A percentile compares a stretch with the other conserved stretches of the same genome.
These are phyloP conservation scores for Cyclophora punctaria DNA, from an alignment of 2,888 invertebrate genomes.

Conservation along the genomic window DNA sequence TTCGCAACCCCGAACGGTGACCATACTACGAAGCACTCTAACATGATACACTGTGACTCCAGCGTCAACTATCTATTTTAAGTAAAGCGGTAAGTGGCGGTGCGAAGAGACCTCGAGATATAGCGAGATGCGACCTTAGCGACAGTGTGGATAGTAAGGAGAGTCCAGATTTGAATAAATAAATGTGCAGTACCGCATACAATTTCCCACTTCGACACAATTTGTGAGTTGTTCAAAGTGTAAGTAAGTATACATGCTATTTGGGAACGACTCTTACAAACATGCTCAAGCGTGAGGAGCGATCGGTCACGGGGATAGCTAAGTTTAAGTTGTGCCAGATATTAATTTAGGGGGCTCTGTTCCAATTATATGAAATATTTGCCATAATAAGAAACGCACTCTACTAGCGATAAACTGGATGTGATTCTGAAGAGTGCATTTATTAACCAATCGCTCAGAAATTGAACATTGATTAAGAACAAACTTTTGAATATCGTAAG, in stretches of 20 bases:
- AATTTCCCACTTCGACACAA: constrained; percentile 50
- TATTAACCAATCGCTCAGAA: too few species aligned
- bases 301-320: constrained; percentile 56
- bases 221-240: constrained; percentile 54
- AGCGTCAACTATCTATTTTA: too few species aligned
- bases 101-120: constrained; percentile 57
- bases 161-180: constrained; percentile 51
- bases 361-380: too few species aligned
- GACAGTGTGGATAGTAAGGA: constrained; percentile 55
- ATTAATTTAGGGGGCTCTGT: too few species aligned
- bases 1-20: constrained; percentile 25
- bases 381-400: too few species aligned
- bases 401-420: too few species aligned
- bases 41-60: constrained; percentile 13
- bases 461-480: too few species aligned
- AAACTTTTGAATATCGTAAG: too few species aligned
- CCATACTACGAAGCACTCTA: constrained; percentile 27
- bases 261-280: constrained; percentile 60
- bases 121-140: constrained; percentile 54
- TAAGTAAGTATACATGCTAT: constrained; percentile 59
- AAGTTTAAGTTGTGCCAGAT: constrained; percentile 59
- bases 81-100: constrained; percentile 23
- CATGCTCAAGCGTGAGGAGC: constrained; percentile 70
- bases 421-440: too few species aligned
- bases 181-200: constrained; percentile 58